Evolutionary conservation across 2,113 vertebrate genomes (phyloP).

Genomic region (Pollachius pollachius): DNA sequence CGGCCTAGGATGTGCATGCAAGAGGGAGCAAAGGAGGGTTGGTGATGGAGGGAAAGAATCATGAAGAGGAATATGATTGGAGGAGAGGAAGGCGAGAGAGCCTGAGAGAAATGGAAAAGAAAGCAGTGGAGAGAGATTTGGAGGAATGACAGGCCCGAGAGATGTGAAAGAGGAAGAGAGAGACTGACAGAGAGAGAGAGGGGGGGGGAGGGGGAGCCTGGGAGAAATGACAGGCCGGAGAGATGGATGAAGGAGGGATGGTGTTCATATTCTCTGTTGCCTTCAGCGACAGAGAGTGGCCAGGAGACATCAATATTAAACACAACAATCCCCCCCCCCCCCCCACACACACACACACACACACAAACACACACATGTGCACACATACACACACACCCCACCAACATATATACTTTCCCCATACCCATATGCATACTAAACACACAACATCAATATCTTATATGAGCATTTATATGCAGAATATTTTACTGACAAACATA

Average conservation of each 20-base stretch:
- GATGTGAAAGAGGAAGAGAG: conserved; percentile 3
- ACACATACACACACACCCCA: conserved; percentile 17
- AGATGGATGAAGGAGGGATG: conserved; percentile 63
- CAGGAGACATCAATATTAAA: conserved; percentile 72
- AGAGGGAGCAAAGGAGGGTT: too few relatives aligned
- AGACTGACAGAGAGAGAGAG: conserved; percentile 14
- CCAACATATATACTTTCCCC: conserved; percentile 15
- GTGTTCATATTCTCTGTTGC: conserved; percentile 72
- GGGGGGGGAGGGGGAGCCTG: conserved; percentile 31
- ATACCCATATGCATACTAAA: conserved; percentile 60
- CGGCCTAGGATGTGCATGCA: too few relatives aligned
- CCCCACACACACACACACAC: too few relatives aligned
- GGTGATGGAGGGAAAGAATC: too few relatives aligned
- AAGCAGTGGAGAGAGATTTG: neutral
- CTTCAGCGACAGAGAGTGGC: conserved; percentile 68
- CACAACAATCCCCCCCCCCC: conserved; percentile 46
- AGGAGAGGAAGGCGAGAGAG: too few relatives aligned
- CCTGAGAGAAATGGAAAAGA: too few relatives aligned
- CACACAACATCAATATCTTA: conserved; percentile 76
- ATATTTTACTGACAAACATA: conserved; percentile 73
- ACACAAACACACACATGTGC: conserved; percentile 35
- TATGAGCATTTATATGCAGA: conserved; percentile 79
- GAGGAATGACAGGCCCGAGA: neutral
- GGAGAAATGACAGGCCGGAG: conserved; percentile 62
- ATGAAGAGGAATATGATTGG: too few relatives aligned